Evolutionary conservation across 2,888 invertebrate species (phyloP).

Genomic region (Hesperia comma): DNA sequence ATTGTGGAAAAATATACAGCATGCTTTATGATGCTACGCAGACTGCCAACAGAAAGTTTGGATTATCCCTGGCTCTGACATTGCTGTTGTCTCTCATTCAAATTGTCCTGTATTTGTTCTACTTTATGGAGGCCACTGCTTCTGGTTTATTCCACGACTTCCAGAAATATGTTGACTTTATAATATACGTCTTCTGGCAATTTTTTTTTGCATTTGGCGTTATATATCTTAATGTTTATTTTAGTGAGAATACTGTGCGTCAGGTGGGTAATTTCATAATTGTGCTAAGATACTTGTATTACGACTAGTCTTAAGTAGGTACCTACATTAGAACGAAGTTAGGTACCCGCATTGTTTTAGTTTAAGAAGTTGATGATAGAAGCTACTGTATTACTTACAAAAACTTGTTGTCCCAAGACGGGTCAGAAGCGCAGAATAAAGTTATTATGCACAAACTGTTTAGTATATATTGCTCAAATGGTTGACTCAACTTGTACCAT

Average conservation of each 20-base stretch:
- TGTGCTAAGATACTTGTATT: neutral
- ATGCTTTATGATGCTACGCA: constrained; percentile 54
- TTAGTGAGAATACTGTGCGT: constrained; percentile 54
- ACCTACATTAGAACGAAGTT: too few species aligned
- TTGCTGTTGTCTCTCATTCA: constrained; percentile 51
- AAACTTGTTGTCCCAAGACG: too few species aligned
- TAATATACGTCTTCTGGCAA: constrained; percentile 64
- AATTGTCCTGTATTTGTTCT: constrained; percentile 63
- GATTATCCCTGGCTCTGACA: constrained; percentile 55
- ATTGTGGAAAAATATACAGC: constrained; percentile 59
- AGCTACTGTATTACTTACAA: too few species aligned
- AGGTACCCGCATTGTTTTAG: too few species aligned
- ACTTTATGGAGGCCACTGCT: constrained; percentile 73
- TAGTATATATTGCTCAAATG: too few species aligned
- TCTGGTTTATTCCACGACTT: constrained; percentile 61
- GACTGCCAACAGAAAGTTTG: constrained; percentile 54
- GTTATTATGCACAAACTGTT: too few species aligned
- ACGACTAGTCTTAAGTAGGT: too few species aligned
- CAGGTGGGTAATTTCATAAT: constrained; percentile 51
- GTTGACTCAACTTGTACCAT: too few species aligned
- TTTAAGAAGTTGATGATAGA: too few species aligned
- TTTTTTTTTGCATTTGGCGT: constrained; percentile 54
- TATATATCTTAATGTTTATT: constrained; percentile 54
- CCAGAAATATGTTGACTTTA: constrained; percentile 56
- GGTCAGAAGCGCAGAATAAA: too few species aligned